A percentile compares a stretch with the other conserved stretches of the same genome.
phyloP scores from a whole-genome alignment of 1,140 invertebrate genomes.

The Rhagoletis zephyria region DNA sequence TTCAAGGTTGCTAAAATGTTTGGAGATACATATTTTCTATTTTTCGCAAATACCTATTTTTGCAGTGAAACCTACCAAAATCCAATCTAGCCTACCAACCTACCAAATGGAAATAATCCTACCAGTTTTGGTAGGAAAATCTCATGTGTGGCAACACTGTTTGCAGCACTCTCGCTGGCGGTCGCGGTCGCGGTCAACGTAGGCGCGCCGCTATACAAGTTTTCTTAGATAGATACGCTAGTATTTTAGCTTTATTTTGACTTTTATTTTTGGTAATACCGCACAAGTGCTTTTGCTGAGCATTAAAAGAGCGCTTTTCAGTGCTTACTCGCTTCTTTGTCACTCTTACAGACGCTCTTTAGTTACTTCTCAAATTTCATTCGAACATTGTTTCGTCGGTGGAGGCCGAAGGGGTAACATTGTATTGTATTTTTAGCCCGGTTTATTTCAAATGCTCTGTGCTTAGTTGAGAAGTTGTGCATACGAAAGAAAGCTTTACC shows the following conservation, averaged over 20 bases:
- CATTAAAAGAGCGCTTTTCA: neutral
- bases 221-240: neutral
- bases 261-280: too few species aligned
- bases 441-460: neutral
- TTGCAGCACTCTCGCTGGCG: neutral
- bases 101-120: too few species aligned
- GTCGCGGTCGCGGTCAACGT: conserved; percentile 45
- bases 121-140: too few species aligned
- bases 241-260: neutral
- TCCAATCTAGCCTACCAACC: too few species aligned
- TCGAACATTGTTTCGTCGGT: neutral
- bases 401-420: neutral
- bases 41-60: too few species aligned
- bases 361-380: conserved; percentile 41
- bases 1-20: too few species aligned
- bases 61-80: too few species aligned
- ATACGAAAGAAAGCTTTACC: conserved; percentile 29
- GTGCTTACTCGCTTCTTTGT: neutral
- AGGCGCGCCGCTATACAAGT: neutral
- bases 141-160: too few species aligned
- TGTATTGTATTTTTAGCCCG: conserved; percentile 29
- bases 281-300: neutral
- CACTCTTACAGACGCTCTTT: neutral
- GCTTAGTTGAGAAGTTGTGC: neutral
- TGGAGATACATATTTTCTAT: too few species aligned